Base-by-base conservation (phyloP, 2,797 vertebrate genomes). In the Hoplostethus atlanticus region DNA sequence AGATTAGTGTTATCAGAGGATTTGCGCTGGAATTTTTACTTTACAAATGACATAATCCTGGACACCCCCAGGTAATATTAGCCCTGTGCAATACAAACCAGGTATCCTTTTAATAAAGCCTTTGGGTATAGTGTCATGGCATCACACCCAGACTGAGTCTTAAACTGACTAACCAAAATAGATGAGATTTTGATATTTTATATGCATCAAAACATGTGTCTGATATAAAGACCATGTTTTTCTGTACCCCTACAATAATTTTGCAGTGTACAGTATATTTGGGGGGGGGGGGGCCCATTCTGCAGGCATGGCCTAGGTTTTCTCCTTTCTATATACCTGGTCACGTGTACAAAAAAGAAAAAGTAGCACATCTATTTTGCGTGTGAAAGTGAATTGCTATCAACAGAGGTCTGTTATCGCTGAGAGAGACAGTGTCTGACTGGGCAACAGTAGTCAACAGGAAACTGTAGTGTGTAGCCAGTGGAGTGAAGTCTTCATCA, bases 351-450 rank as follows among this genome's bases (percentile, higher is more conserved):
- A 4, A 44, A 60, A 60, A 16, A n/a, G 21, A 21, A 21, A 21
- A 21, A 17, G 40, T 1, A 21, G 67, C 66, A 55, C 47, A 28
- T 51, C 8, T 51, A 50, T 17, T 56, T 21, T 66, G 47, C 21
- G 21, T 51, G 57, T 46, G 31, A 59, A 40, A 4, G 60, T 31
- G 11, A 16, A 44, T 44, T 12, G 13, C n/a, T 16, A 12, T 59
- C 12, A 21, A 59, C 3, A 77, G 75, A 87, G 78, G 76, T 84
- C 52, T 83, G 69, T 84, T 72, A 73, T 84, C 65, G 54, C 83
- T 64, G 66, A 78, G 84, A 84, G 84, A 86, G 67, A 94, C 92
- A 93, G 94, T 94, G 94, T 94, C 91, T 87, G 93, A 94, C 92
- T 91, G 92, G 91, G 91, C 89, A 88, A 93, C 92, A 94, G 94